Base-by-base conservation (phyloP, 2,888 invertebrate species). In the Phytoseiulus persimilis region DNA sequence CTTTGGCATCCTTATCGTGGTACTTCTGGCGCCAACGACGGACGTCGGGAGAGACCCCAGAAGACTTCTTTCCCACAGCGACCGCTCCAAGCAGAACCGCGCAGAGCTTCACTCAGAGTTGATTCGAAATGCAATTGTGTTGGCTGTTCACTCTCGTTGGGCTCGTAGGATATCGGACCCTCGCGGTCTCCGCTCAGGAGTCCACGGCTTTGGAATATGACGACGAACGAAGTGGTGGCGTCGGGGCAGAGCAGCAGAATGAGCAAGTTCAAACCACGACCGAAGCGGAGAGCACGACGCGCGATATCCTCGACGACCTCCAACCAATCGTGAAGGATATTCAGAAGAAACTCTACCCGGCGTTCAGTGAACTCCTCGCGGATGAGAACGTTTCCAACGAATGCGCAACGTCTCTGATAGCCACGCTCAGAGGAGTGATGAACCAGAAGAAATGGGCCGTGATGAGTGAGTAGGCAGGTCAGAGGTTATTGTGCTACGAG, bases 401-500 rank as follows among this genome's bases (percentile, higher is more conserved):
- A 5, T 87, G 87, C 87, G 9, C 87, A 18, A 32, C 39, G 39
- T n/a, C 39, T 11, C 1, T 87, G 33, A 6, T 33, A n/a, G 87
- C 87, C 1, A n/a, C n/a, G 87, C 32, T 87, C n/a, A 33, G 39
- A 28, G 87, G 87, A 28, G 87, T 33, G 6, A 33, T 28, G 33
- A 87, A 31, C 32, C 87, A 87, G 87, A 33, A 87, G 87, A 87
- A 87, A 32, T 87, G 87, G 87, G 87, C 87, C 31, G n/a, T 87
- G 9, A 87, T 87, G 87, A 87, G 87, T 87, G 45, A 87, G 87
- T 87, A 45, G 23, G 9, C 39, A 39, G 3, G 39, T 39, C 5
- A 39, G 9, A 39, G 39, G 39, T 39, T 39, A 6, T 39, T 39
- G 39, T 39, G 9, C 39, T 39, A 39, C n/a, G n/a, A n/a, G n/a